Evolutionary conservation across 2,888 invertebrate genomes (phyloP).

Genomic region (Papilio protenor): DNA sequence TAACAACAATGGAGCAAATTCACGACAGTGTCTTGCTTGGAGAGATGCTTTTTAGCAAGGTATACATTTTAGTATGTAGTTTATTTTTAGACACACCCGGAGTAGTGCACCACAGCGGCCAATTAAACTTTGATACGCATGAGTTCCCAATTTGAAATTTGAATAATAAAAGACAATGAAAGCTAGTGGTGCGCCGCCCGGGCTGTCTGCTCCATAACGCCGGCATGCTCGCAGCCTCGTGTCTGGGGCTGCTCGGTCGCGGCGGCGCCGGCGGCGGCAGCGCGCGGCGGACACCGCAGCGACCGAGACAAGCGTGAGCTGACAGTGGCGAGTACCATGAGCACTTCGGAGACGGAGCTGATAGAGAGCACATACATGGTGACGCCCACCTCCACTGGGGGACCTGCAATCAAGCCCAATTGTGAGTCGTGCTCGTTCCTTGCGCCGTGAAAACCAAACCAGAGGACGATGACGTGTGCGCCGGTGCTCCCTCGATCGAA

Average conservation of each 20-base stretch:
- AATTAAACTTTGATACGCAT: constrained; percentile 37
- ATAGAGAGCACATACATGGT: constrained; percentile 99
- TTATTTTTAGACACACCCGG: constrained; percentile 64
- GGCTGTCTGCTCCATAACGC: constrained; percentile 70
- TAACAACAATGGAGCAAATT: constrained; percentile 68
- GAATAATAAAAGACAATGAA: constrained; percentile 22
- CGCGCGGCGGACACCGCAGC: constrained; percentile 57
- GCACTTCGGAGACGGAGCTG: constrained; percentile 94
- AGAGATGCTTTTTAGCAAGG: constrained; percentile 66
- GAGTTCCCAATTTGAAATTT: constrained; percentile 28
- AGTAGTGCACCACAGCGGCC: constrained; percentile 60
- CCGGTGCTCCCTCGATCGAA: constrained; percentile 61
- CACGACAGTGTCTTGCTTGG: constrained; percentile 65
- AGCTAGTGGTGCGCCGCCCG: constrained; percentile 58
- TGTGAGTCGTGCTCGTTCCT: constrained; percentile 68
- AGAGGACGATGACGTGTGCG: constrained; percentile 71
- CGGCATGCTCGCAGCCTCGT: constrained; percentile 84
- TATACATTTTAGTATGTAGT: constrained; percentile 63
- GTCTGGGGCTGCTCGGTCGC: constrained; percentile 83
- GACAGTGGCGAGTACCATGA: constrained; percentile 52
- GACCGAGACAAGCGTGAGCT: constrained; percentile 85
- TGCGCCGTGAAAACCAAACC: constrained; percentile 71
- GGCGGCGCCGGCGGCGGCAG: constrained; percentile 69
- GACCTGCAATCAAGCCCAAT: constrained; percentile 92
- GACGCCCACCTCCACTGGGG: constrained; percentile 98